Evolutionary conservation across 2,888 invertebrate genomes (phyloP), one percentile per base, ranked within the genome.

Genomic region (Melinaea marsaeus): DNA sequence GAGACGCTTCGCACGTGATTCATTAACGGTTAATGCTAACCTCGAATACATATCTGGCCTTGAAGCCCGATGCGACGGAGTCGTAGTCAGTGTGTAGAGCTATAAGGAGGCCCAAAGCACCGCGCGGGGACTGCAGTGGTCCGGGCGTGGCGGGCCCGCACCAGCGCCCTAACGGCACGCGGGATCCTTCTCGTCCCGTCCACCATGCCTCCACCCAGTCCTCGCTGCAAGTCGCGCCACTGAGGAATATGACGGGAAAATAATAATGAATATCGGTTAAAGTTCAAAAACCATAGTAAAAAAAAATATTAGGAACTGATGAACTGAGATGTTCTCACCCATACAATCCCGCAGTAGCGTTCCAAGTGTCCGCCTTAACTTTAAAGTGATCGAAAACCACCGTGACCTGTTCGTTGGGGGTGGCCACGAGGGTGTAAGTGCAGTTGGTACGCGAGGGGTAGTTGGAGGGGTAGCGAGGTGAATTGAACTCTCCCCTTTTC

Each of bases 381-480:
- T 97, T 97, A 83, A 98, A 97, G 85, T 96, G 96, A 88, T 97
- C 97, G 79, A 97, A 97, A 67, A 97, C 95, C 71, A 97, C 93
- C 66, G 96, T 95, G 77, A 97, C 97, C 89, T 97, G 97, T 82
- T 97, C 97, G 83, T 95, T 95, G 69, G 95, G 94, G 72, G 95
- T 95, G 61, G 96, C 96, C 76, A 95, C 91, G 87, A 99, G 97
- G 78, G 95, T 92, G 92, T 97, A 99, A 67, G 97, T 96, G 92
- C 99, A 99, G 91, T 97, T 97, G 72, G 96, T 97, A 85, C 95
- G 95, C 79, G 97, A 96, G 70, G 98, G 98, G 92, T 99, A 99
- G 91, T 97, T 97, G 80, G 97, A 96, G 79, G 98, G 98, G 92
- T 97, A 98, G 67, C 98, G 94, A 33, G 98, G 98, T 61, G 98